phyloP scores from a whole-genome alignment of 2,113 vertebrate species.

The Menura novaehollandiae region DNA sequence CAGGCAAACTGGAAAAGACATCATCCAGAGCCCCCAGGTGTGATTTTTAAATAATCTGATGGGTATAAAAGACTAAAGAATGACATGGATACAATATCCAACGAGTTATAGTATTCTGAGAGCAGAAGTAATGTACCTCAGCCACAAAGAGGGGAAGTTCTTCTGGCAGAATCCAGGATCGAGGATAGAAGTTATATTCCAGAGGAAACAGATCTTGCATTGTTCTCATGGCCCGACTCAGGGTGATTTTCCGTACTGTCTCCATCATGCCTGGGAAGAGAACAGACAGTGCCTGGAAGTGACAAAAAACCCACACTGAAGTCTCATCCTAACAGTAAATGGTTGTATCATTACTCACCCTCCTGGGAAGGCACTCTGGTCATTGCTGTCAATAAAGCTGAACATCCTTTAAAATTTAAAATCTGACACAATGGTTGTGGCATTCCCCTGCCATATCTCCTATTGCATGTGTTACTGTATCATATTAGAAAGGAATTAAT shows the following conservation, averaged over 20 bases:
- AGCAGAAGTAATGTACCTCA: conserved; percentile 74
- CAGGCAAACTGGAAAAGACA: background rate
- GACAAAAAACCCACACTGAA: background rate
- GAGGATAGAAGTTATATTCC: conserved; percentile 96
- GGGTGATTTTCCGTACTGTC: conserved; percentile 90
- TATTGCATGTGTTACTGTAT: background rate
- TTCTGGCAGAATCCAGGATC: conserved; percentile 95
- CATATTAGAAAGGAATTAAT: background rate
- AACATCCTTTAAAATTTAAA: background rate
- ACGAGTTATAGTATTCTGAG: background rate
- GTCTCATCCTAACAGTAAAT: background rate
- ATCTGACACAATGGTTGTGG: background rate
- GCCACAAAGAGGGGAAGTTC: conserved; percentile 86
- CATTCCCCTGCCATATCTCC: background rate
- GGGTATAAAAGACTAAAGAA: background rate
- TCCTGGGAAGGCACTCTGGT: background rate
- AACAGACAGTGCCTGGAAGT: background rate
- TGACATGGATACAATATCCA: background rate
- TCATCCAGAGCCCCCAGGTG: background rate
- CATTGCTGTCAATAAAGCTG: background rate
- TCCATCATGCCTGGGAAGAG: conserved; percentile 87
- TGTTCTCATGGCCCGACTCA: conserved; percentile 89
- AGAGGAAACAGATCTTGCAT: conserved; percentile 93
- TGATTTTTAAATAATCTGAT: background rate
- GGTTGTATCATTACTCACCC: background rate